Conservation (phyloP, 1,140 invertebrate species). For the Drosophila kikkawai region DNA sequence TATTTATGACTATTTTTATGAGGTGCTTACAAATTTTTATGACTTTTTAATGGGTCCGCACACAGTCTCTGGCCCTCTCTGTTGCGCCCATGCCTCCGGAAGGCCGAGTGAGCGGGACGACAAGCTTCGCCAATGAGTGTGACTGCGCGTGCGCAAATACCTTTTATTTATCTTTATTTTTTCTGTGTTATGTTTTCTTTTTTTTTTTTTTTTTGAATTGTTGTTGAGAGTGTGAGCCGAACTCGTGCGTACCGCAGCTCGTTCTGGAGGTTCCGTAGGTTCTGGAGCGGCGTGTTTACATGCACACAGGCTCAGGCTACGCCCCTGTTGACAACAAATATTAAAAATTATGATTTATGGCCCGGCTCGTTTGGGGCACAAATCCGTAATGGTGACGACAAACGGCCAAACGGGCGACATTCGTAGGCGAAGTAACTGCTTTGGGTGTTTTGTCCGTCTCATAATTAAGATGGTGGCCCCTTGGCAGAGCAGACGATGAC, state of each 20-base stretch:
- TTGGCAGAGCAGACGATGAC: conserved; percentile 14
- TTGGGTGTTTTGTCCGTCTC: conserved; percentile 50
- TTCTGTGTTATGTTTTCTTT: conserved; percentile 12
- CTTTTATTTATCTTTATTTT: conserved; percentile 59
- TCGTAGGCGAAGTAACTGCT: conserved; percentile 63
- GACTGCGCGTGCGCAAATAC: conserved; percentile 84
- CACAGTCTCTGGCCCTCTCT: conserved; percentile 46
- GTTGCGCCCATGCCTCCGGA: neutral
- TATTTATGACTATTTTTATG: conserved; percentile 85
- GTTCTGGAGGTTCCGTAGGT: conserved; percentile 49
- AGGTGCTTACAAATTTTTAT: conserved; percentile 85
- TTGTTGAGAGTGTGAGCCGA: conserved; percentile 8
- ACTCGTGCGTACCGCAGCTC: conserved; percentile 39
- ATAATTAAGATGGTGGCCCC: conserved; percentile 69
- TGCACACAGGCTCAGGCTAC: conserved; percentile 74
- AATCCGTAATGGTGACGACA: conserved; percentile 72
- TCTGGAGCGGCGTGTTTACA: conserved; percentile 74
- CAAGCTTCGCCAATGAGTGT: conserved; percentile 54
- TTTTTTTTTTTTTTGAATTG: neutral
- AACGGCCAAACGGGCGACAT: conserved; percentile 53
- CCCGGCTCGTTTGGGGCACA: conserved; percentile 29
- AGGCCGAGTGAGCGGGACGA: conserved; percentile 24
- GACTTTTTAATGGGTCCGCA: conserved; percentile 83
- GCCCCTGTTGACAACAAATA: conserved; percentile 84
- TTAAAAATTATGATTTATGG: conserved; percentile 84